phyloP scores from a whole-genome alignment of 92 coral and sea anemone species.

The Umimayanthus chanpuru region DNA sequence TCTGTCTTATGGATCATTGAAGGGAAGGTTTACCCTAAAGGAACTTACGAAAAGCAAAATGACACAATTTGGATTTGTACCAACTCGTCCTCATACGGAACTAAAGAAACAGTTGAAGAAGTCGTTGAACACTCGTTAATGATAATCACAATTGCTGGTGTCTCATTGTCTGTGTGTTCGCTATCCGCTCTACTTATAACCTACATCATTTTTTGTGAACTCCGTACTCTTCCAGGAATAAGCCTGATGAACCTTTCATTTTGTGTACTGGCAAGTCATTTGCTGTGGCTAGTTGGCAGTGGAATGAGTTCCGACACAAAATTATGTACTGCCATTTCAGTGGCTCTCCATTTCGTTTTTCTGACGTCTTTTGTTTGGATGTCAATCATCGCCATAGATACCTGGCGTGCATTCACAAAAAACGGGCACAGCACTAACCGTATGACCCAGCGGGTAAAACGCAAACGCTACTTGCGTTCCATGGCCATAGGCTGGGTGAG shows the following conservation, averaged over 20 bases:
- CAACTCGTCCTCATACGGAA: background rate
- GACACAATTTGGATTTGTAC: conserved; percentile 61
- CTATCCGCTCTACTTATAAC: conserved; percentile 44
- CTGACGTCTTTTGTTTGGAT: conserved; percentile 46
- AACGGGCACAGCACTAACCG: conserved; percentile 41
- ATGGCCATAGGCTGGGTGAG: conserved; percentile 59
- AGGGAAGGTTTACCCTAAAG: background rate
- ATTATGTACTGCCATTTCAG: conserved; percentile 42
- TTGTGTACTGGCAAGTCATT: conserved; percentile 47
- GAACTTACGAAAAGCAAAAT: conserved; percentile 39
- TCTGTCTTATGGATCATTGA: conserved; percentile 43
- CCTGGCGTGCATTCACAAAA: conserved; percentile 54
- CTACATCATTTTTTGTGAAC: conserved; percentile 54
- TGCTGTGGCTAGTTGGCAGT: conserved; percentile 53
- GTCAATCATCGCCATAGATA: conserved; percentile 55
- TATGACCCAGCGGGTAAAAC: conserved; percentile 28
- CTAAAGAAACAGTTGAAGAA: background rate
- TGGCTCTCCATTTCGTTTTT: conserved; percentile 50
- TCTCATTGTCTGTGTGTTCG: conserved; percentile 44
- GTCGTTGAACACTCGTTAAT: background rate
- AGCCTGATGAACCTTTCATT: conserved; percentile 49
- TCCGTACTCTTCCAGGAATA: conserved; percentile 64
- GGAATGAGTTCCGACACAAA: conserved; percentile 31
- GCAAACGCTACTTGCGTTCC: conserved; percentile 50
- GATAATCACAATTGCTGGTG: conserved; percentile 43